Conservation (phyloP, 2,113 vertebrate genomes). For the Nothoprocta perdicaria region DNA sequence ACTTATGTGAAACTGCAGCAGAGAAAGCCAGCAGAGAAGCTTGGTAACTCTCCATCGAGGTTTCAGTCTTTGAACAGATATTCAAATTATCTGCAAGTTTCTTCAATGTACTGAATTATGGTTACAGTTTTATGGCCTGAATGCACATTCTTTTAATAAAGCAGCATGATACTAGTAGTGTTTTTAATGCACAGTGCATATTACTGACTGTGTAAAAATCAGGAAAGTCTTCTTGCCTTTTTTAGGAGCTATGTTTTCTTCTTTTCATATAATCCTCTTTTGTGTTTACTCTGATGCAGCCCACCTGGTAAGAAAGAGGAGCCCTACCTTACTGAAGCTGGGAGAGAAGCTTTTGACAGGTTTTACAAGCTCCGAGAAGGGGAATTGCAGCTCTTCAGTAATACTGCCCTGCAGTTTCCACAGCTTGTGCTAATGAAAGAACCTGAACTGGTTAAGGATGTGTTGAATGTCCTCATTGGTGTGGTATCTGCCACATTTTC, state of each 20-base stretch:
- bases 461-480: slow-evolving; percentile 92
- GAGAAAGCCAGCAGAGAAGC: neutral
- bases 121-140: neutral
- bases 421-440: slow-evolving; percentile 85
- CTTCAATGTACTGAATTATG: neutral
- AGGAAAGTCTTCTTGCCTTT: neutral
- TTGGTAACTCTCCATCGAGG: neutral
- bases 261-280: neutral
- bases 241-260: neutral
- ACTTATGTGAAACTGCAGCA: neutral
- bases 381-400: slow-evolving; percentile 84
- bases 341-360: slow-evolving; percentile 92
- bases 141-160: neutral
- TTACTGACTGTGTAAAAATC: neutral
- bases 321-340: slow-evolving; percentile 91
- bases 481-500: slow-evolving; percentile 92
- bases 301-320: slow-evolving; percentile 91
- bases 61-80: neutral
- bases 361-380: slow-evolving; percentile 88
- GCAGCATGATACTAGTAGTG: neutral
- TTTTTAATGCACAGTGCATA: neutral
- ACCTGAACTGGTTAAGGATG: slow-evolving; percentile 89
- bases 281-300: slow-evolving; percentile 71
- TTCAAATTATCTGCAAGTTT: neutral
- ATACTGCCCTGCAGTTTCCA: slow-evolving; percentile 76